Conservation (phyloP, 1,140 invertebrate genomes). For the Drosophila insularis region DNA sequence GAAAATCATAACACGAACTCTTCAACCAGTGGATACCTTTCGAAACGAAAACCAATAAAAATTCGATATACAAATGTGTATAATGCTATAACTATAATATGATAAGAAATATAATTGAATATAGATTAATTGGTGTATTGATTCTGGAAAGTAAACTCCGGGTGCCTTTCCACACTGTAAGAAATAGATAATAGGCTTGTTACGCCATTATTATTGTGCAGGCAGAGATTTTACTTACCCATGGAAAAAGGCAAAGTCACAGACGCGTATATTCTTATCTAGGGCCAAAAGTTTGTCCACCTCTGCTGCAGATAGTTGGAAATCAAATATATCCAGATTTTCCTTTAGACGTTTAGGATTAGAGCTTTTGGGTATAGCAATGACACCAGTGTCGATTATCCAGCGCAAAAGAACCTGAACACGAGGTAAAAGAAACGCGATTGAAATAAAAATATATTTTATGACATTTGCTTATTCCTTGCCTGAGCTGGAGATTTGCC, state of each 20-base stretch:
- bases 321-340: slow-evolving; percentile 87
- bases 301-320: slow-evolving; percentile 84
- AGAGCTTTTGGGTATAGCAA: slow-evolving; percentile 93
- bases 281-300: slow-evolving; percentile 84
- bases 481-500: slow-evolving; percentile 88
- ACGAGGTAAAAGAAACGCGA: slow-evolving; percentile 79
- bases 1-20: slow-evolving; percentile 72
- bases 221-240: slow-evolving; percentile 57
- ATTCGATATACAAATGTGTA: background rate
- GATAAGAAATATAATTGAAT: slow-evolving; percentile 17
- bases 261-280: slow-evolving; percentile 87
- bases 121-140: slow-evolving; percentile 56
- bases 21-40: slow-evolving; percentile 48
- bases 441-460: too few relatives aligned
- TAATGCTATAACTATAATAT: slow-evolving; percentile 3
- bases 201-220: background rate
- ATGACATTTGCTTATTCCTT: too few relatives aligned
- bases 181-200: slow-evolving; percentile 76
- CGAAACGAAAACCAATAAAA: slow-evolving; percentile 35
- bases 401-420: slow-evolving; percentile 92
- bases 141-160: slow-evolving; percentile 85
- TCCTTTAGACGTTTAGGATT: slow-evolving; percentile 87
- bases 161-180: slow-evolving; percentile 86
- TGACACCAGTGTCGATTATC: slow-evolving; percentile 88
- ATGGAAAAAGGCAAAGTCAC: slow-evolving; percentile 86